Evolutionary conservation across 2,113 vertebrate genomes (phyloP), one percentile per base, ranked within the genome.

Genomic region (Lagopus muta): DNA sequence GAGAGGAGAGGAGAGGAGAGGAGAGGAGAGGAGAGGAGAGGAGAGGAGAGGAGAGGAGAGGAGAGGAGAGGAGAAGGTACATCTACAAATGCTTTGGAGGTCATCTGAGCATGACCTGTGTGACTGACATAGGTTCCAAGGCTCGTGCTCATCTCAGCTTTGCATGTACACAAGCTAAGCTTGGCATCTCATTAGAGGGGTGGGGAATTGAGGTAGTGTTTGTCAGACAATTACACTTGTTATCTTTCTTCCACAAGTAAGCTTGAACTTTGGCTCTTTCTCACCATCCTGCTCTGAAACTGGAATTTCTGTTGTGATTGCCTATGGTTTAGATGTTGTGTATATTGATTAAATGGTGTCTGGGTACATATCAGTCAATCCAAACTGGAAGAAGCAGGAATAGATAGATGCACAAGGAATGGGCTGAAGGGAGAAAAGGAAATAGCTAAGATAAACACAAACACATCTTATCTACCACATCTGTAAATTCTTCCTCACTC

Each of bases 261-360:
- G 91, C 47, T 43, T 94, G 91, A 90, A 85, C 94, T 89, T 94
- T 95, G 89, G 9, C 76, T 94, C 81, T 61, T 90, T 77, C 93
- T 93, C 69, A 92, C 50, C 45, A 36, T 72, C 65, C 69, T 89
- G 81, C 92, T 85, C 66, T 78, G 69, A 94, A 93, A 82, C 21
- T 75, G 92, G 88, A 72, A 89, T 92, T 82, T 76, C 91, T 82
- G 83, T 82, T 91, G 52, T 73, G 85, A 86, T 89, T 85, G 65
- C 64, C 34, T 6, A 24, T 36, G 93, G 85, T 79, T 95, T 94
- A 89, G 55, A 79, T 70, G 91, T 91, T 88, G 77, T 82, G 73
- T 80, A 3, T 58, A 42, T 70, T 90, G 66, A 52, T 81, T 85
- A 94, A 90, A 65, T 42, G 62, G 52, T 87, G 82, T 76, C 78